Evolutionary conservation across 2,113 vertebrate genomes (phyloP), one percentile per base, ranked within the genome.

Genomic region (Equus przewalskii): DNA sequence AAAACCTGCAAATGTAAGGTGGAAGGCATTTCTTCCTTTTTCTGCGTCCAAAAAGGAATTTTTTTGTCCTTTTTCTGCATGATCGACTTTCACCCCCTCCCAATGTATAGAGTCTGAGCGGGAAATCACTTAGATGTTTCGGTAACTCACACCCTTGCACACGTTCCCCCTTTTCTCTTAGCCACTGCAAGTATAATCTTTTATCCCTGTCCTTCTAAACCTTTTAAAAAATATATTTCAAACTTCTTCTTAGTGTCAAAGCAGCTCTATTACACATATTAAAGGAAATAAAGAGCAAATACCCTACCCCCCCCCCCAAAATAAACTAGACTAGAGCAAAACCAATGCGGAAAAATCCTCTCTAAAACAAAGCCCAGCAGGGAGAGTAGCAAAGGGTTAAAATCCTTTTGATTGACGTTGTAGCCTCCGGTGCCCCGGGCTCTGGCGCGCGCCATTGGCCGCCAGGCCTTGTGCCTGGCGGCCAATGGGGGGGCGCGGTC

Each of bases 401-500:
- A 97, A 97, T 96, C 88, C 96, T 96, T 97, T 96, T 99, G 99
- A 99, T 99, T 99, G 99, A 98, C 99, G 98, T 99, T 98, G 98
- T 99, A 96, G 97, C 98, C 99, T 98, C 98, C 98, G 98, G 98
- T 98, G 99, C 99, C 99, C 99, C 98, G 97, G 98, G 99, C 99
- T 98, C 98, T 98, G 98, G 98, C 98, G 98, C 89, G 99, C 99
- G 99, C 99, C 99, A 99, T 99, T 98, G 99, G 99, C 99, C 99
- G 98, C 98, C 98, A 98, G 99, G 98, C 98, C 98, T 97, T 98
- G 98, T 98, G 98, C 98, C 99, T 97, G 98, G 98, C 99, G 98
- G 98, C 99, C 99, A 99, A 99, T 99, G 99, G 99, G 98, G 99
- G 99, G 99, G 99, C 99, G 99, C 99, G 99, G 99, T 99, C 99